Evolutionary conservation across 2,797 vertebrate genomes (phyloP).

Genomic region (Lagodon rhomboides): DNA sequence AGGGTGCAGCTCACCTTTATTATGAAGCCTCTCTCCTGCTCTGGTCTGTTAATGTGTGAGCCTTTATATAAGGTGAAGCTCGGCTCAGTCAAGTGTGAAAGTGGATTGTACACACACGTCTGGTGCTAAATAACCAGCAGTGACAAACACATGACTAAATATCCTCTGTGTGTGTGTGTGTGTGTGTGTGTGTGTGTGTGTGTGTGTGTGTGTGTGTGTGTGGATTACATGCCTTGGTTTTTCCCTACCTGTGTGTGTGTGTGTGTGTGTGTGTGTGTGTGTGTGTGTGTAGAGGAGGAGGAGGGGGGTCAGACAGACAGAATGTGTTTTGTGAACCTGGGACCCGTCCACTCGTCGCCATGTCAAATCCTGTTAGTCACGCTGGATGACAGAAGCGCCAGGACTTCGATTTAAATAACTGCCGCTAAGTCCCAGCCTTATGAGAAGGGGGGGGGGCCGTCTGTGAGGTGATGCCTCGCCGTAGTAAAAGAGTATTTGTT

Average conservation of each 20-base stretch:
- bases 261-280: neutral
- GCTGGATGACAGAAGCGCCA: constrained; percentile 64
- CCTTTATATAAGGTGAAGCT: constrained; percentile 12
- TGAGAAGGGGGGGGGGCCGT: constrained; percentile 27
- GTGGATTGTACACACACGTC: constrained; percentile 33
- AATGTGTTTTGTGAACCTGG: constrained; percentile 72
- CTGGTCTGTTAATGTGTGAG: constrained; percentile 7
- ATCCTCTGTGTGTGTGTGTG: constrained; percentile 10
- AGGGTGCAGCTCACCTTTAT: neutral
- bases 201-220: neutral
- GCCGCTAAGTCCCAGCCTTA: constrained; percentile 37
- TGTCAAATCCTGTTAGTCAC: constrained; percentile 77
- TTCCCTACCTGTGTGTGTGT: constrained; percentile 25
- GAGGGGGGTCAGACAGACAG: constrained; percentile 57
- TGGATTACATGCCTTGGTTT: constrained; percentile 35
- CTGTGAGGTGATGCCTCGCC: constrained; percentile 15
- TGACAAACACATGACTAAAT: constrained; percentile 15
- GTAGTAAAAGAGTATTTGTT: neutral
- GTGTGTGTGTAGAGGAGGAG: neutral
- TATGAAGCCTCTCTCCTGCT: neutral
- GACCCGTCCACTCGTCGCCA: constrained; percentile 58
- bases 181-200: neutral
- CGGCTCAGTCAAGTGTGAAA: constrained; percentile 35
- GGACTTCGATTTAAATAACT: constrained; percentile 62
- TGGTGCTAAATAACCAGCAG: constrained; percentile 8